A percentile compares a stretch with the other conserved stretches of the same genome.
phyloP scores from a whole-genome alignment of 2,797 vertebrate genomes.

The Taeniopygia guttata region DNA sequence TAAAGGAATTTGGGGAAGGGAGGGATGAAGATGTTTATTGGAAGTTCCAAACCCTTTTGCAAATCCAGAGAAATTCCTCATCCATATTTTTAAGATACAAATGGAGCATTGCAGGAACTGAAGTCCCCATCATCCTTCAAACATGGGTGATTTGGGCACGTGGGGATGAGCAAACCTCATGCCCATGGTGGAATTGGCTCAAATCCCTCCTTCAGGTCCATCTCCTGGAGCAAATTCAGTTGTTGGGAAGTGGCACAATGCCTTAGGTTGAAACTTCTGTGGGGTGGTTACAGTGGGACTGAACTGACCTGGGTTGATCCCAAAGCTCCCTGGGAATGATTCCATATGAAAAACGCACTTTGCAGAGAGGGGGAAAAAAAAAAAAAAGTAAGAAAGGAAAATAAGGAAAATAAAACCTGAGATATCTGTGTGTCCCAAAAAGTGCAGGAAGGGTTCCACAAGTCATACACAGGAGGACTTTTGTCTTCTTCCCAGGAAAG shows the following conservation, averaged over 20 bases:
- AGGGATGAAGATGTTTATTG: not conserved
- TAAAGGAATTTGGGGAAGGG: not conserved
- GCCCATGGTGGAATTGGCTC: not conserved
- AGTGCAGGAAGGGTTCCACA: not conserved
- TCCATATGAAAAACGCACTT: not conserved
- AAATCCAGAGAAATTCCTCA: not conserved
- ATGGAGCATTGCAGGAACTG: not conserved
- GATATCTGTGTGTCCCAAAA: not conserved
- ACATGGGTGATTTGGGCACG: accelerated
- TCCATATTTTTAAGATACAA: not conserved
- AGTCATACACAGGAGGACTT: not conserved
- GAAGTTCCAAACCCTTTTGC: not conserved
- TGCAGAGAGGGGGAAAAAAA: not conserved
- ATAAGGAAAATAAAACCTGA: not conserved
- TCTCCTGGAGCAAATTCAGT: not conserved
- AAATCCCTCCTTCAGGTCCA: not conserved
- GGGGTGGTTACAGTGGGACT: accelerated
- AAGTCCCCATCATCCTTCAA: not conserved
- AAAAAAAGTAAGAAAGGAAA: not conserved
- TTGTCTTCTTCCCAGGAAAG: not conserved
- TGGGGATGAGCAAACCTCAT: not conserved
- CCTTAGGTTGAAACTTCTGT: not conserved
- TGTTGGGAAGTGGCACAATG: not conserved
- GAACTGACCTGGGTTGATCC: not conserved
- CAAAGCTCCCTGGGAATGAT: not conserved